phyloP scores from a whole-genome alignment of 2,113 vertebrate species.

The Phocoena sinus region DNA sequence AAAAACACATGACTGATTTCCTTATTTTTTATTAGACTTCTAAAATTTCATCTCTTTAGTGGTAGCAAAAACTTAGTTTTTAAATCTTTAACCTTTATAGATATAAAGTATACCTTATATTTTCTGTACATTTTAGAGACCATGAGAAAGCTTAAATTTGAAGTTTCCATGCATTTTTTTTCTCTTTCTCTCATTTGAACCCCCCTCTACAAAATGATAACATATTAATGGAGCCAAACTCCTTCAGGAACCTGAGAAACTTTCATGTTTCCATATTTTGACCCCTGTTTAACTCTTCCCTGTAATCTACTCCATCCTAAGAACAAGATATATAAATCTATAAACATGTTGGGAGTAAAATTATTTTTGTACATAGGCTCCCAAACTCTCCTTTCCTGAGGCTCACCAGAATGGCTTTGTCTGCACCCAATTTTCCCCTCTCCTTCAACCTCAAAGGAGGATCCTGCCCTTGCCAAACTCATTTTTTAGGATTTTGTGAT shows the following conservation, averaged over 20 bases:
- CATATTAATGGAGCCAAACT: not conserved
- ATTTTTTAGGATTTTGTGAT: not conserved
- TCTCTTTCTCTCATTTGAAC: not conserved
- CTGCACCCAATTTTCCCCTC: not conserved
- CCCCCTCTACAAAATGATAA: not conserved
- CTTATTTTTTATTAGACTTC: not conserved
- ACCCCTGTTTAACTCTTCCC: not conserved
- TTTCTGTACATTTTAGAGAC: not conserved
- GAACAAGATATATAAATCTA: not conserved
- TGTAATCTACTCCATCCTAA: not conserved
- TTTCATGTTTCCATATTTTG: not conserved
- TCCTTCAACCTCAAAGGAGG: not conserved
- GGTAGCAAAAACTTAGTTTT: not conserved
- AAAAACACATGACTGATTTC: not conserved
- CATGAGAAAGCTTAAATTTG: not conserved
- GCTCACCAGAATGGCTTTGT: not conserved
- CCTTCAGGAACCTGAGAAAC: not conserved
- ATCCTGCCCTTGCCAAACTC: not conserved
- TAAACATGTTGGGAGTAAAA: not conserved
- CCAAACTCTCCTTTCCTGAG: not conserved
- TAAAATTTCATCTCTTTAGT: not conserved
- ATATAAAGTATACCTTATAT: not conserved
- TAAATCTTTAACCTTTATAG: not conserved
- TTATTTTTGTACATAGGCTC: not conserved
- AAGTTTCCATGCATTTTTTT: not conserved